A percentile compares a stretch with the other conserved stretches of the same genome.
Evolutionary conservation across 2,113 vertebrate species (phyloP).

Genomic region (Tenebrosternarchus preto): DNA sequence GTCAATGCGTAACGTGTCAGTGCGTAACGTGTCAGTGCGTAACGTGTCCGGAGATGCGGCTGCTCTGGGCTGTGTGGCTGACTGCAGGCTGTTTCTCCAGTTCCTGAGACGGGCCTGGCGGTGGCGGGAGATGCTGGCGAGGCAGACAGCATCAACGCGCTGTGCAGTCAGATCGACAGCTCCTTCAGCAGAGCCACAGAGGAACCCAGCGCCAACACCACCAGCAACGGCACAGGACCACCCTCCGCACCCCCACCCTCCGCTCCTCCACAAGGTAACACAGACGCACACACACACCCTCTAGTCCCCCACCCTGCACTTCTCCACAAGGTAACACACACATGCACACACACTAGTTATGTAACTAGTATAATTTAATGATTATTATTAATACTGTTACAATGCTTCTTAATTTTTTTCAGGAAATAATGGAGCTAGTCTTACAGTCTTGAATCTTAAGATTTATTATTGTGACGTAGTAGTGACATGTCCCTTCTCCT

Average conservation of each 20-base stretch:
- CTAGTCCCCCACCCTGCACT: not conserved
- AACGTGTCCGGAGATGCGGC: too few relatives aligned
- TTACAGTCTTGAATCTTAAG: too few relatives aligned
- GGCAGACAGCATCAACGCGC: slow-evolving; percentile 78
- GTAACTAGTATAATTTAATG: too few relatives aligned
- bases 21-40: too few relatives aligned
- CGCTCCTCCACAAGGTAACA: slow-evolving; percentile 68
- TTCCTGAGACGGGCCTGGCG: slow-evolving; percentile 79
- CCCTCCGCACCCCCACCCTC: slow-evolving; percentile 69
- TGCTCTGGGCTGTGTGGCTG: slow-evolving; percentile 9
- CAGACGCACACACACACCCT: slow-evolving; percentile 63
- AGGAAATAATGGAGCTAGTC: too few relatives aligned
- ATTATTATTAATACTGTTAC: too few relatives aligned
- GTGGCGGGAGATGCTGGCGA: slow-evolving; percentile 73
- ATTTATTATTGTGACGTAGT: too few relatives aligned
- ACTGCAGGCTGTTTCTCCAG: slow-evolving; percentile 51
- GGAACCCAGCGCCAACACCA: slow-evolving; percentile 70
- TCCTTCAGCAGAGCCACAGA: slow-evolving; percentile 80
- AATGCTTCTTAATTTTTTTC: too few relatives aligned
- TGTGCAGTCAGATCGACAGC: slow-evolving; percentile 85
- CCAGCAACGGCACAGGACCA: slow-evolving; percentile 62
- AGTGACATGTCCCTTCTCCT: too few relatives aligned
- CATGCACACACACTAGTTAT: too few relatives aligned
- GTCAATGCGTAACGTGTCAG: too few relatives aligned
- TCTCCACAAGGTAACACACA: slow-evolving; percentile 16